phyloP scores from a whole-genome alignment of 2,797 vertebrate species.

The Karalla daura region DNA sequence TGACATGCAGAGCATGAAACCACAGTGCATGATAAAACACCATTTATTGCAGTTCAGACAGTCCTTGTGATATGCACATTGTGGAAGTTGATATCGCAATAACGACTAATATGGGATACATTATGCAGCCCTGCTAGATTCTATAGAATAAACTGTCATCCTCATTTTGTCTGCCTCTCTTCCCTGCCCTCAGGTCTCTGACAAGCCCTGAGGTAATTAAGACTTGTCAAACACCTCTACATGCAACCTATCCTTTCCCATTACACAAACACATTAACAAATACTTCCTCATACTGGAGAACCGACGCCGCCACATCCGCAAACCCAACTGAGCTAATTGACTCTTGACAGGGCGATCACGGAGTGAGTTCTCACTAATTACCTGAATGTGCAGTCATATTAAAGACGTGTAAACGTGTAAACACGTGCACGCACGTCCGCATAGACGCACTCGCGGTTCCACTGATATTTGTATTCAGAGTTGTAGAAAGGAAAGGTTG shows the following conservation, averaged over 20 bases:
- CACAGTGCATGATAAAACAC: too few relatives aligned
- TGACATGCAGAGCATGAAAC: too few relatives aligned
- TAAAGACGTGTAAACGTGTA: conserved; percentile 34
- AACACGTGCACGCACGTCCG: not conserved
- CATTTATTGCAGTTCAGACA: too few relatives aligned
- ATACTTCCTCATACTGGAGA: conserved; percentile 55
- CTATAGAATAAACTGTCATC: conserved; percentile 20
- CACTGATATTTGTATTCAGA: conserved; percentile 67
- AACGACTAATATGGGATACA: too few relatives aligned
- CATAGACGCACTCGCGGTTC: conserved; percentile 6
- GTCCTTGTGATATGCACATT: too few relatives aligned
- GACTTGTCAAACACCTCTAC: conserved; percentile 79
- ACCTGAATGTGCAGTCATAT: conserved; percentile 66
- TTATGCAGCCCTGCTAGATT: too few relatives aligned
- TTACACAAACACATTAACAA: conserved; percentile 58
- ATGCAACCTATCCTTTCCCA: not conserved
- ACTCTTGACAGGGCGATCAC: conserved; percentile 83
- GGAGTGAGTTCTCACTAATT: conserved; percentile 80
- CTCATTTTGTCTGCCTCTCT: conserved; percentile 19
- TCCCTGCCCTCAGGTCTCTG: conserved; percentile 23
- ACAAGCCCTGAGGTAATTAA: conserved; percentile 81
- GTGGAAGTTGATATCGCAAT: too few relatives aligned
- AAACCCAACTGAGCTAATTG: conserved; percentile 85
- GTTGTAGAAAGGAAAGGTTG: conserved; percentile 74
- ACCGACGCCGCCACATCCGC: conserved; percentile 73